phyloP scores from a whole-genome alignment of 2,888 invertebrate genomes.

The Elgonia sp. region DNA sequence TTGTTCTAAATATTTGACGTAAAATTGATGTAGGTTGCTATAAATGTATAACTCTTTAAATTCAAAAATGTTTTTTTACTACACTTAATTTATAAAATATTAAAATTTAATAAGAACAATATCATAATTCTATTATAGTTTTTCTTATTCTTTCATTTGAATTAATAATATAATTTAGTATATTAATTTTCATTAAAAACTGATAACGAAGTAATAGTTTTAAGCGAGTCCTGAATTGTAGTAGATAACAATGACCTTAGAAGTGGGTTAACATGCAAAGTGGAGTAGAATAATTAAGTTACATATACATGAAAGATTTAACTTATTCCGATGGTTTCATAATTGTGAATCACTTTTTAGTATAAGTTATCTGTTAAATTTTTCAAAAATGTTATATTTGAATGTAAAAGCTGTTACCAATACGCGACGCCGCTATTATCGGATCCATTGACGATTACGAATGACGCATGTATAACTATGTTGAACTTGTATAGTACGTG shows the following conservation, averaged over 20 bases:
- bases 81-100: too few species aligned
- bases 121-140: too few species aligned
- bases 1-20: too few species aligned
- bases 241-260: slow-evolving; percentile 42
- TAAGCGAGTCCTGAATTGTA: too few species aligned
- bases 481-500: slow-evolving; percentile 68
- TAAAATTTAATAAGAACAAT: too few species aligned
- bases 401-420: slow-evolving; percentile 50
- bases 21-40: too few species aligned
- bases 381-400: slow-evolving; percentile 39
- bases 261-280: slow-evolving; percentile 41
- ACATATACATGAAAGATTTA: slow-evolving; percentile 4
- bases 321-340: slow-evolving; percentile 48
- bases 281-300: slow-evolving; percentile 27
- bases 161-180: too few species aligned
- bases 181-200: too few species aligned
- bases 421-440: slow-evolving; percentile 61
- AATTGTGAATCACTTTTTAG: slow-evolving; percentile 23
- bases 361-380: slow-evolving; percentile 56
- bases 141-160: too few species aligned
- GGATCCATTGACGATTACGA: slow-evolving; percentile 68
- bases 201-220: too few species aligned
- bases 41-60: too few species aligned
- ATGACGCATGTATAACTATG: slow-evolving; percentile 71
- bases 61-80: too few species aligned